Evolutionary conservation across 2,113 vertebrate species (phyloP).

Genomic region (Xenus cinereus): DNA sequence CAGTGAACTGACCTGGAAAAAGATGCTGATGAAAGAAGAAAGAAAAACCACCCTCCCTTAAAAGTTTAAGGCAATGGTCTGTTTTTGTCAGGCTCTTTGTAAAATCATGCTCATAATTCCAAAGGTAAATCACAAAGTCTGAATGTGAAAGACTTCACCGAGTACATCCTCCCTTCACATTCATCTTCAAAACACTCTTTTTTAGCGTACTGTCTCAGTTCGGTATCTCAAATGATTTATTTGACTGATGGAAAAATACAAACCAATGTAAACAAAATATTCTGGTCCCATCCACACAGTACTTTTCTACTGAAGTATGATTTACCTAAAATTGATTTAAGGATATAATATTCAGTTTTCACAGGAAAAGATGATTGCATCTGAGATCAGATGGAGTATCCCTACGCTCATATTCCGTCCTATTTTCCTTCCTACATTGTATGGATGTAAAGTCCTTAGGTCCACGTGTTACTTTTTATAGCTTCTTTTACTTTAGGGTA

Average conservation of each 20-base stretch:
- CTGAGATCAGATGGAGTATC: not conserved
- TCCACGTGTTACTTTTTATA: not conserved
- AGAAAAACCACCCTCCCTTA: not conserved
- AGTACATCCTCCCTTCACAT: not conserved
- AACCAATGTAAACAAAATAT: not conserved
- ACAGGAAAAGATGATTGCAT: not conserved
- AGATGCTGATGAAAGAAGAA: not conserved
- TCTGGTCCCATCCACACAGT: not conserved
- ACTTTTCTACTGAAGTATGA: not conserved
- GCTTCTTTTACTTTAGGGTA: constrained; percentile 34
- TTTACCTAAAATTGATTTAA: not conserved
- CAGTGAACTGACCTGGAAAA: not conserved
- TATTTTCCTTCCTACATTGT: not conserved
- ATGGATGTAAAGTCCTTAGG: not conserved
- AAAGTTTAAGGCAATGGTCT: not conserved
- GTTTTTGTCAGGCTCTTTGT: not conserved
- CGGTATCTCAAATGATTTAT: not conserved
- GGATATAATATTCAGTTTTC: not conserved
- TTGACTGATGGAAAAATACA: constrained; percentile 1
- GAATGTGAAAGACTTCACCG: not conserved
- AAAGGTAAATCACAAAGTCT: not conserved
- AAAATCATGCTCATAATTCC: not conserved
- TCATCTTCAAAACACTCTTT: not conserved
- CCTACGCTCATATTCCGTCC: not conserved
- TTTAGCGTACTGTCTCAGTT: not conserved